Percentiles rank a stretch among this genome's conserved stretches.
Conservation (phyloP, 2,888 invertebrate genomes). For the Drosophila paracracens region DNA sequence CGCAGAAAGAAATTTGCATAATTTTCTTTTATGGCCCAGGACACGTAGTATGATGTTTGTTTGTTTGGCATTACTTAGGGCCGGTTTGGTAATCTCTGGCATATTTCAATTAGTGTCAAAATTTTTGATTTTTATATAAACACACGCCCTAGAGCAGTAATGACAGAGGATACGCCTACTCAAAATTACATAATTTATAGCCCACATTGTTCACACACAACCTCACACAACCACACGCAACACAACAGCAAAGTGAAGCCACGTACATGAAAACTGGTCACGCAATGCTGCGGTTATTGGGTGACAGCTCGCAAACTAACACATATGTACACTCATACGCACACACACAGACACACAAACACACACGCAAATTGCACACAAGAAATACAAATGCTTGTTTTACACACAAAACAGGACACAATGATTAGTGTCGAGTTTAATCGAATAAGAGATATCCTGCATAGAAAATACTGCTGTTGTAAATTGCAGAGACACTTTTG, state of each 20-base stretch:
- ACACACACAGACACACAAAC: conserved; percentile 10
- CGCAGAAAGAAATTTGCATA: conserved; percentile 71
- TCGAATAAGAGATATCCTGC: conserved; percentile 20
- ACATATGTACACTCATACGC: conserved; percentile 8
- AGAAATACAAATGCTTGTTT: conserved; percentile 2
- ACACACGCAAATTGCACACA: conserved; percentile 3
- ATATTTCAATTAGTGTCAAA: conserved; percentile 79
- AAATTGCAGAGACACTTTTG: background rate
- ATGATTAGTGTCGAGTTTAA: background rate
- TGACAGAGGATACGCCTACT: conserved; percentile 1
- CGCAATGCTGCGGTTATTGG: conserved; percentile 67
- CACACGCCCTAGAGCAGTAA: conserved; percentile 14
- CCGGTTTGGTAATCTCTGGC: conserved; percentile 59
- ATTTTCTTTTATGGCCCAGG: conserved; percentile 52
- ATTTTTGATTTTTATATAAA: conserved; percentile 62
- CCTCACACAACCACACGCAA: conserved; percentile 8
- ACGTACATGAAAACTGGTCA: conserved; percentile 64
- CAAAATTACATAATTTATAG: conserved; percentile 18
- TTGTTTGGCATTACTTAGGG: conserved; percentile 58
- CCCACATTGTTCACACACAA: conserved; percentile 6
- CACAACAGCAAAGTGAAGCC: conserved; percentile 37
- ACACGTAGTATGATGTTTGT: background rate
- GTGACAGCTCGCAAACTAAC: conserved; percentile 47
- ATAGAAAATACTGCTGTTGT: too few relatives aligned
- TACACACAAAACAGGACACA: conserved; percentile 5